Evolutionary conservation across 1,140 invertebrate species (phyloP).

Genomic region (Camponotus vicinus): DNA sequence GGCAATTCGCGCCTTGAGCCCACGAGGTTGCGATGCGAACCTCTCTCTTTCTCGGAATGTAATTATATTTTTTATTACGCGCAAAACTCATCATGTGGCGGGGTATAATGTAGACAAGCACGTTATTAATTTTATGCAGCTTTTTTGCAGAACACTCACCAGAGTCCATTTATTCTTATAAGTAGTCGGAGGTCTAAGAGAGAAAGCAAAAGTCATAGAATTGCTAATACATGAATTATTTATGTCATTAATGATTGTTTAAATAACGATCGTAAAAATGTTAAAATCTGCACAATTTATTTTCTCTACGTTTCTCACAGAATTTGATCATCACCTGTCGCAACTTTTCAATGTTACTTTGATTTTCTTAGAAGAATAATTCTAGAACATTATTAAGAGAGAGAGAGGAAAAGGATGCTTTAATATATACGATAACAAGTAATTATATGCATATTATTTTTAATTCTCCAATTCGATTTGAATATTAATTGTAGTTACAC

Average conservation of each 20-base stretch:
- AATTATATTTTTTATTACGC: constrained; percentile 46
- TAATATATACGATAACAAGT: not conserved
- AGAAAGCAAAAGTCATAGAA: not conserved
- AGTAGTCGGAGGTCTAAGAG: not conserved
- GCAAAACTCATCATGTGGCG: not conserved
- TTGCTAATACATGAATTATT: not conserved
- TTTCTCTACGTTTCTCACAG: not conserved
- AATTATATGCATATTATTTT: not conserved
- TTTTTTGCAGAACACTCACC: not conserved
- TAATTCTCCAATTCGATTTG: not conserved
- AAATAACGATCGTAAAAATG: not conserved
- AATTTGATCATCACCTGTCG: not conserved
- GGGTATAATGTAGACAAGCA: not conserved
- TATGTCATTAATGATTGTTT: not conserved
- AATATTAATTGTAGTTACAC: not conserved
- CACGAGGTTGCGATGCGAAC: not conserved
- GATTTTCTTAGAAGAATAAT: not conserved
- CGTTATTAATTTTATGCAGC: constrained; percentile 41
- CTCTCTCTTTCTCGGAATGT: not conserved
- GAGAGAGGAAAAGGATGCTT: not conserved
- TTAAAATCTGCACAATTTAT: not conserved
- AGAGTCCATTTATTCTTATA: not conserved
- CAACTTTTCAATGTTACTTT: not conserved
- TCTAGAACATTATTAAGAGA: too few species aligned
- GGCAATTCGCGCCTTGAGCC: constrained; percentile 6